phyloP scores from a whole-genome alignment of 2,888 invertebrate species.

The Orthonychiurus folsomi region DNA sequence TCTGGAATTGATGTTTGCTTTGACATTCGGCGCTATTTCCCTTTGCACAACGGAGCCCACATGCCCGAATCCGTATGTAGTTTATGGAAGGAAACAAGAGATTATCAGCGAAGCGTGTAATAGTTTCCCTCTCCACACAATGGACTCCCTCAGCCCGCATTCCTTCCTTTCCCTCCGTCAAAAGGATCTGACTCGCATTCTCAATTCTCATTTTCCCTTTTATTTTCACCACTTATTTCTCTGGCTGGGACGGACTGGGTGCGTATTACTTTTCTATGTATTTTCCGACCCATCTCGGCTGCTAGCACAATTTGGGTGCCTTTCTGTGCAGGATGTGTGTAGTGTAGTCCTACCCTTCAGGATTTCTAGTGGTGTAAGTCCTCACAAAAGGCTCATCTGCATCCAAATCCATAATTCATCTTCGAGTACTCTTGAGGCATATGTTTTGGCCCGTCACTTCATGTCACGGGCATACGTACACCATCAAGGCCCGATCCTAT shows the following conservation, averaged over 20 bases:
- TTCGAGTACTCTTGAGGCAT: background rate
- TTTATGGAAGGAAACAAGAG: conserved; percentile 14
- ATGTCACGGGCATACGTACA: background rate
- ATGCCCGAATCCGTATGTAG: background rate
- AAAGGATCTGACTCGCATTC: background rate
- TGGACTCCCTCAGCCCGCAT: background rate
- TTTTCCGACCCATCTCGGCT: too few species aligned
- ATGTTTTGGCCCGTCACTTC: background rate
- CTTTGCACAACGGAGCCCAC: background rate
- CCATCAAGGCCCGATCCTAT: too few species aligned
- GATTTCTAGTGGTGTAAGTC: too few species aligned
- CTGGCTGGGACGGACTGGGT: conserved; percentile 2
- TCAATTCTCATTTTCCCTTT: background rate
- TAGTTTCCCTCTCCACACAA: conserved; percentile 18
- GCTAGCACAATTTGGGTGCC: too few species aligned
- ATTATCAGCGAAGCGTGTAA: conserved; percentile 25
- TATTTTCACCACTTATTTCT: background rate
- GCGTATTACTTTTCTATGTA: background rate
- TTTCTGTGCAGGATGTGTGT: too few species aligned
- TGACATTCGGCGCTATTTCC: too few species aligned
- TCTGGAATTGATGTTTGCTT: too few species aligned
- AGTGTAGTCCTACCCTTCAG: too few species aligned
- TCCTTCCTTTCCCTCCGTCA: background rate
- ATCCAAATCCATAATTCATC: background rate
- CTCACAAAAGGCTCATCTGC: background rate